These are phyloP conservation scores for Onychostoma macrolepis DNA, from an alignment of 2,113 vertebrate species.

Conservation along the genomic window DNA sequence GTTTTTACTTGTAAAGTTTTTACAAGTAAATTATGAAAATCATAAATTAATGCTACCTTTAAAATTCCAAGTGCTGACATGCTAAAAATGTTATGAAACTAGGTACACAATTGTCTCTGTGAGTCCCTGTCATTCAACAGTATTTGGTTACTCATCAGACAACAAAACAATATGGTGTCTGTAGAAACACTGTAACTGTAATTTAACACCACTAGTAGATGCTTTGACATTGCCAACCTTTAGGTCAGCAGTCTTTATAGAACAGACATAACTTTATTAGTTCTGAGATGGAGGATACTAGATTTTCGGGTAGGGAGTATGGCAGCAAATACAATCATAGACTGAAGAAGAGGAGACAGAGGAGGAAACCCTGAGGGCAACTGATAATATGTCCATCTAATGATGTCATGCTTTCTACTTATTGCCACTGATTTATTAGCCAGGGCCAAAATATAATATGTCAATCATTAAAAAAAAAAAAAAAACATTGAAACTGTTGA, in stretches of 20 bases:
- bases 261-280: conserved; percentile 17
- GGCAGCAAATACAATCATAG: conserved; percentile 40
- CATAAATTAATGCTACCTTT: background rate
- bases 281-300: conserved; percentile 9
- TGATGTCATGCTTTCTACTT: background rate
- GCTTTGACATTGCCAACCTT: conserved; percentile 6
- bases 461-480: background rate
- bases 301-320: conserved; percentile 5
- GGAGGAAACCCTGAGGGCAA: conserved; percentile 18
- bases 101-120: background rate
- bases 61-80: background rate
- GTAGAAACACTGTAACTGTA: background rate
- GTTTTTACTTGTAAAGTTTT: no score
- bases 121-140: no score
- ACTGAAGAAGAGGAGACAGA: conserved; percentile 7
- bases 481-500: background rate
- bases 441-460: background rate
- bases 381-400: conserved; percentile 6
- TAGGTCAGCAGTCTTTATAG: conserved; percentile 15
- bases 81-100: background rate
- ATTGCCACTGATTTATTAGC: background rate
- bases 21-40: background rate
- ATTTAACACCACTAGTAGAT: conserved; percentile 8
- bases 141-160: background rate
- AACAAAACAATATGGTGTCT: background rate